Evolutionary conservation across 2,113 vertebrate genomes (phyloP), one percentile per base, ranked within the genome.

Genomic region (Apteryx mantelli): DNA sequence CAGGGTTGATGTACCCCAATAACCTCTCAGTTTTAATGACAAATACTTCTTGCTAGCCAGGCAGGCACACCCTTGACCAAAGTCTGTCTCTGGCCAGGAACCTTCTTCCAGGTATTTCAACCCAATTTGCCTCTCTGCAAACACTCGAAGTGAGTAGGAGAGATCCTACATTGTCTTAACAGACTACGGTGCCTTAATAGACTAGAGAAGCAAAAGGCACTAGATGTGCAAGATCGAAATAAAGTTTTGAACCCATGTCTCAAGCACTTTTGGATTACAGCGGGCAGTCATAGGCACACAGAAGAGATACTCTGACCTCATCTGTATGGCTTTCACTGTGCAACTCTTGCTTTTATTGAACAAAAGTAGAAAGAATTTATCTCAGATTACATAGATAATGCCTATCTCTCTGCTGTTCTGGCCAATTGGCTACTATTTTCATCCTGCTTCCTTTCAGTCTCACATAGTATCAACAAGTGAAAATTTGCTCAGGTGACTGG

Each of bases 361-460:
- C 13, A 86, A 71, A 93, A 91, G 40, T 16, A 71, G 42, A 90
- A 55, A 8, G 2, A 44, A 38, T 86, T 86, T 88, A 5, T 86
- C 88, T 93, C 86, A 64, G 83, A 86, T 93, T 86, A 78, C 73
- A 64, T 28, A 93, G 86, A 87, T 61, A 79, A 76, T 53, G 13
- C 24, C 80, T 92, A 78, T 76, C 86, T 94, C 52, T 32, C n/a
- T 87, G 56, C n/a, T 75, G 5, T 56, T 91, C 28, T 86, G 52
- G 46, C 74, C 42, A 56, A 0, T 1, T 75, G 50, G 69, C 80
- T 84, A 69, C 90, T 71, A 52, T 60, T 68, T 48, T 82, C 13
- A 2, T 75, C 22, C 6, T 52, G 70, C 42, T 76, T 24, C 34
- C 56, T 52, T 58, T 42, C 75, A 94, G 58, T 15, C 40, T 85